Evolutionary conservation across 2,797 vertebrate species (phyloP).

Genomic region (Tangara arthus): DNA sequence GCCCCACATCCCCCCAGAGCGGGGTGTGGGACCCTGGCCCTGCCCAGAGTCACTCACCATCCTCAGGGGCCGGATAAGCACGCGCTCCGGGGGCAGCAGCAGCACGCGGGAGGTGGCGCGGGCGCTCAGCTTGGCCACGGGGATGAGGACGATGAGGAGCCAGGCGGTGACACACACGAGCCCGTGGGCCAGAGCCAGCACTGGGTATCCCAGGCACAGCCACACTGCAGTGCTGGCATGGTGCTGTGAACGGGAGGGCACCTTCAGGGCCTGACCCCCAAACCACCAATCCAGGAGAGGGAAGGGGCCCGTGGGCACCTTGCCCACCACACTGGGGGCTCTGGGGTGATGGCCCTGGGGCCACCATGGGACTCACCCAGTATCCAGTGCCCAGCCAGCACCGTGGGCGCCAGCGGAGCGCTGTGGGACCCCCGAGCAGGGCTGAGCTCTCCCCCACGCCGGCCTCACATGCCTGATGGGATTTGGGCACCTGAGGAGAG

Average conservation of each 20-base stretch:
- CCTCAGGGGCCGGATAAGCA: constrained; percentile 63
- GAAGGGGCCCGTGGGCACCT: rapidly evolving
- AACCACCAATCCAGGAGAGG: not conserved
- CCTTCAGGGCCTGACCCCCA: not conserved
- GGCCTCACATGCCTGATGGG: constrained; percentile 19
- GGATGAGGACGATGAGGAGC: constrained; percentile 83
- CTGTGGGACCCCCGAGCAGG: constrained; percentile 43
- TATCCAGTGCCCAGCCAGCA: not conserved
- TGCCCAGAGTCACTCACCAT: constrained; percentile 46
- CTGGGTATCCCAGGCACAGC: constrained; percentile 81
- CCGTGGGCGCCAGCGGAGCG: not conserved
- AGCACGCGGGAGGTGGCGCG: constrained; percentile 71
- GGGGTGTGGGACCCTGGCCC: rapidly evolving
- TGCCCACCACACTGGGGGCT: rapidly evolving
- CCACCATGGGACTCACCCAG: constrained; percentile 73
- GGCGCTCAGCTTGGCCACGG: constrained; percentile 80
- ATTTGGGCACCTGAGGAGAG: not conserved
- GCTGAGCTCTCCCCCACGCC: constrained; percentile 46
- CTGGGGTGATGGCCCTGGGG: rapidly evolving
- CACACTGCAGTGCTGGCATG: constrained; percentile 62
- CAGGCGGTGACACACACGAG: constrained; percentile 80
- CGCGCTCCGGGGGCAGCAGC: constrained; percentile 74
- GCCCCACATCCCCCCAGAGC: rapidly evolving
- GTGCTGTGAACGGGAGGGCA: not conserved
- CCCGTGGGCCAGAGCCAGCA: constrained; percentile 74